These are phyloP conservation scores for Heteromurus nitidus DNA, from an alignment of 2,888 invertebrate species.

Conservation along the genomic window DNA sequence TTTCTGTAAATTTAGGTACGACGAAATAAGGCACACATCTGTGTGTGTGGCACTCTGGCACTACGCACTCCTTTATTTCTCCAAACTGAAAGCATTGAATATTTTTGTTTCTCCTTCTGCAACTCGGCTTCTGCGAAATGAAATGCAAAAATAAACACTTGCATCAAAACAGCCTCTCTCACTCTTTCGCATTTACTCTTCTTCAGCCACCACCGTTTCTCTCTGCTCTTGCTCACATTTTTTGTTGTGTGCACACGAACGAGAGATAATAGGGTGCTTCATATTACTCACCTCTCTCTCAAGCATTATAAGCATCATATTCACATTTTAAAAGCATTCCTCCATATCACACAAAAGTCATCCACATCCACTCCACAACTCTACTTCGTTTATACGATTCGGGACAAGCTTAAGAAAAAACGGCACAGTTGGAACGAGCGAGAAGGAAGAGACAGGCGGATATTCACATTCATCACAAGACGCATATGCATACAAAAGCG, in stretches of 20 bases:
- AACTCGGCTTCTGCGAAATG: not conserved
- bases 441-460: not conserved
- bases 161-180: conserved; percentile 9
- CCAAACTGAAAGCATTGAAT: conserved; percentile 1
- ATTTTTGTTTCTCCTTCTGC: conserved; percentile 6
- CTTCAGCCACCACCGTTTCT: not conserved
- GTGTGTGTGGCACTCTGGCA: too few species aligned
- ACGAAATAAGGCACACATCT: too few species aligned
- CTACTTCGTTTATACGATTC: too few species aligned
- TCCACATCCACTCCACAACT: too few species aligned
- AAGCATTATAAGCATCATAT: too few species aligned
- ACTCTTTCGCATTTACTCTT: not conserved
- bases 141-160: conserved; percentile 60
- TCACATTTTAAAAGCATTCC: too few species aligned
- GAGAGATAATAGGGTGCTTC: too few species aligned
- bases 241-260: too few species aligned
- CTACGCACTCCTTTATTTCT: too few species aligned
- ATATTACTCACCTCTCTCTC: too few species aligned
- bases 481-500: not conserved
- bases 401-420: not conserved
- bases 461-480: conserved; percentile 24
- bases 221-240: too few species aligned
- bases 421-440: not conserved
- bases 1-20: too few species aligned
- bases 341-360: not conserved